Conservation (phyloP, 2,113 vertebrate species). For the Thryonomys swinderianus region DNA sequence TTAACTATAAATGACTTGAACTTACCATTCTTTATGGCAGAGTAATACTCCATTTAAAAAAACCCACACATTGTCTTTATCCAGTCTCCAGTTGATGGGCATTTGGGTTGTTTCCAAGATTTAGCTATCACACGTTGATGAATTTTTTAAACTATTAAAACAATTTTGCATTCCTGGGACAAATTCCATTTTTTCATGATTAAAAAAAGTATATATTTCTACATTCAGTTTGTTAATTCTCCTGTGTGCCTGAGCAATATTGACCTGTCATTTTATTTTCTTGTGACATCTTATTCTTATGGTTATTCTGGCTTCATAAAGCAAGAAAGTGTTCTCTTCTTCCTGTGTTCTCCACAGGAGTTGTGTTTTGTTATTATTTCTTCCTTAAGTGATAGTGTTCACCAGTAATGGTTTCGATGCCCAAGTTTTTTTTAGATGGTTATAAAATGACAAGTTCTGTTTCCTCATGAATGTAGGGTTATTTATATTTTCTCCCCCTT, state of each 20-base stretch:
- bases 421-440: background rate
- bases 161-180: background rate
- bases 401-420: background rate
- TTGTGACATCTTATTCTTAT: background rate
- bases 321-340: background rate
- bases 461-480: background rate
- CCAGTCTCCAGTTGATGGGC: too few relatives aligned
- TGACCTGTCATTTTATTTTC: background rate
- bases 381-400: background rate
- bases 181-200: background rate
- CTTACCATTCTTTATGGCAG: too few relatives aligned
- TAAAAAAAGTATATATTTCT: background rate
- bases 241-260: background rate
- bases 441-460: background rate
- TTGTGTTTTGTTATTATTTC: background rate
- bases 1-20: too few relatives aligned
- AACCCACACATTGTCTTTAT: too few relatives aligned
- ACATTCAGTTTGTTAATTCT: background rate
- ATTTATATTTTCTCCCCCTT: background rate
- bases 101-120: too few relatives aligned
- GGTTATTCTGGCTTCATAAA: background rate
- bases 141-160: background rate
- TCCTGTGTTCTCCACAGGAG: background rate
- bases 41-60: too few relatives aligned
- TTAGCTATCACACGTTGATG: too few relatives aligned